Conservation (phyloP, 1,140 invertebrate species). For the Drosophila quadrilineata region DNA sequence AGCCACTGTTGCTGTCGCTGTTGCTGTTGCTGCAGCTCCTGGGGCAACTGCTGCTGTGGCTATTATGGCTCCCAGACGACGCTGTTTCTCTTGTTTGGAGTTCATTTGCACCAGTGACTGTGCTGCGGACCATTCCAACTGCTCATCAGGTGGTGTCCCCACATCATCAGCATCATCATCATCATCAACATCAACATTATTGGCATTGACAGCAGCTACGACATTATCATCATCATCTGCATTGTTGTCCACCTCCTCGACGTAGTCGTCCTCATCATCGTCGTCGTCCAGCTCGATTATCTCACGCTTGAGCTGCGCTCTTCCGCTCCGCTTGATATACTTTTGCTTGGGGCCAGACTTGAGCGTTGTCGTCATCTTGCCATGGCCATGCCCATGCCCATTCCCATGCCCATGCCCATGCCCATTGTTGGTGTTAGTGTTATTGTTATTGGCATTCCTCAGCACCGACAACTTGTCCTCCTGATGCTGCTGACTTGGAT, state of each 20-base stretch:
- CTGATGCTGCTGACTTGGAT: background rate
- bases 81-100: constrained; percentile 73
- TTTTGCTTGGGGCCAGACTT: constrained; percentile 39
- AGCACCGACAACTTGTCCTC: constrained; percentile 56
- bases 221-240: constrained; percentile 15
- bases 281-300: constrained; percentile 64
- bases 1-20: background rate
- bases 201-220: background rate
- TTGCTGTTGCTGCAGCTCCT: constrained; percentile 6
- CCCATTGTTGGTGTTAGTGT: constrained; percentile 18
- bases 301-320: constrained; percentile 56
- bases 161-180: constrained; percentile 20
- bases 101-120: constrained; percentile 79
- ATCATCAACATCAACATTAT: constrained; percentile 13
- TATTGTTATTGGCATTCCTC: constrained; percentile 68
- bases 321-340: constrained; percentile 43
- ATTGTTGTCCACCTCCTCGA: constrained; percentile 8
- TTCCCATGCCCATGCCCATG: no score
- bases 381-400: no score
- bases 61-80: constrained; percentile 31
- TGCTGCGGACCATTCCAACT: constrained; percentile 77
- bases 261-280: constrained; percentile 17
- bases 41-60: background rate
- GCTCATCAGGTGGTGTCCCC: constrained; percentile 24
- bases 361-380: constrained; percentile 37